These are phyloP conservation scores for Smutsia temminckii DNA, from an alignment of 2,797 vertebrate species.

Conservation along the genomic window DNA sequence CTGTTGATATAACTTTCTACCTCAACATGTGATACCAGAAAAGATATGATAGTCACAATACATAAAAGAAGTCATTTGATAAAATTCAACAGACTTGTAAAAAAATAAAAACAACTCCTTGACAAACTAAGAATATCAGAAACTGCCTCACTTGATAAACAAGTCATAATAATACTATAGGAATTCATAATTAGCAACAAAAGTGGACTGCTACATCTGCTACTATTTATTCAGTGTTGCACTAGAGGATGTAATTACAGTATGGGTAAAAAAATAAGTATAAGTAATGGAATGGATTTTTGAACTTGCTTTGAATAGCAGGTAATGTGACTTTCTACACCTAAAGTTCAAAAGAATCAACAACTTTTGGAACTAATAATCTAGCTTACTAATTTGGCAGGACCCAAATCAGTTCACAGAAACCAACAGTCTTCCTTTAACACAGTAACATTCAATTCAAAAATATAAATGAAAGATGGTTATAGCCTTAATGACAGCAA, in stretches of 20 bases:
- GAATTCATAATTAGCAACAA: neutral
- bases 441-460: neutral
- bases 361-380: neutral
- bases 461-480: neutral
- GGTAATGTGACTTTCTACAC: neutral
- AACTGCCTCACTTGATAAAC: neutral
- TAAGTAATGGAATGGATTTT: neutral
- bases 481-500: neutral
- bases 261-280: neutral
- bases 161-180: neutral
- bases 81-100: neutral
- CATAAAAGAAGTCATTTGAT: neutral
- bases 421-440: neutral
- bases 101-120: neutral
- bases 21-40: neutral
- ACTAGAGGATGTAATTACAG: neutral
- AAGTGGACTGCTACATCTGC: neutral
- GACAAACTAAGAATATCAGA: neutral
- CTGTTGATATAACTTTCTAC: neutral
- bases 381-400: neutral
- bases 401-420: neutral
- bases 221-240: neutral
- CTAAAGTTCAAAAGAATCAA: neutral
- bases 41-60: neutral
- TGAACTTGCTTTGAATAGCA: neutral